Evolutionary conservation across 2,113 vertebrate species (phyloP).

Genomic region (Lates calcarifer): DNA sequence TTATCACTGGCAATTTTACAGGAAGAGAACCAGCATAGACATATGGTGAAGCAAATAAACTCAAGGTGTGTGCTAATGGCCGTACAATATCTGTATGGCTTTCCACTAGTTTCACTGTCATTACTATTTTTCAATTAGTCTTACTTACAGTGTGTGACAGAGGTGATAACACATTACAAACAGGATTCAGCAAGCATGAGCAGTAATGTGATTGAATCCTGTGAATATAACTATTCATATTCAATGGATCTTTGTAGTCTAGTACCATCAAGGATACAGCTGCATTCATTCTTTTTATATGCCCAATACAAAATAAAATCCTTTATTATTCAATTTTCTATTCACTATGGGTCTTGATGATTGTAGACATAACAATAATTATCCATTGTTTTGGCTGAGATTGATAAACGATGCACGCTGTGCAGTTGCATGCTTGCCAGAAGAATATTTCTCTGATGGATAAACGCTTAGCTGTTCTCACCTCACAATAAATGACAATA

Average conservation of each 20-base stretch:
- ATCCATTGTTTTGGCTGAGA: conserved; percentile 9
- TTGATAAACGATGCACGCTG: conserved; percentile 15
- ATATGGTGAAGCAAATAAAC: not conserved
- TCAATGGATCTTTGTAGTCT: conserved; percentile 1
- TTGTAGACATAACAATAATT: conserved; percentile 16
- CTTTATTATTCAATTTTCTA: conserved; percentile 29
- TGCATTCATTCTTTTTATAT: conserved; percentile 5
- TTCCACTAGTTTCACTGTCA: not conserved
- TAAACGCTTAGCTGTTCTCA: conserved; percentile 4
- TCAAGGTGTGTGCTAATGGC: not conserved
- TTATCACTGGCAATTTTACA: not conserved
- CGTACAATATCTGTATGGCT: not conserved
- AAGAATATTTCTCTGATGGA: conserved; percentile 12
- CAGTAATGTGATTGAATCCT: not conserved
- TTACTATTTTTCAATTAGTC: not conserved
- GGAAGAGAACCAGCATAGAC: not conserved
- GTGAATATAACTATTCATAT: conserved; percentile 24
- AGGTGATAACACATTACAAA: not conserved
- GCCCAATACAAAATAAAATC: conserved; percentile 3
- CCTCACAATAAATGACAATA: conserved; percentile 3
- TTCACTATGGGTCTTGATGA: conserved; percentile 14
- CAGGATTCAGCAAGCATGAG: not conserved
- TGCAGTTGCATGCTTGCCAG: conserved; percentile 4
- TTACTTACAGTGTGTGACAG: conserved; percentile 4
- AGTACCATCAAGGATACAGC: conserved; percentile 32